A percentile compares a stretch with the other conserved stretches of the same genome.
Conservation (phyloP, 2,113 vertebrate species). For the Pachycephala philippinensis region DNA sequence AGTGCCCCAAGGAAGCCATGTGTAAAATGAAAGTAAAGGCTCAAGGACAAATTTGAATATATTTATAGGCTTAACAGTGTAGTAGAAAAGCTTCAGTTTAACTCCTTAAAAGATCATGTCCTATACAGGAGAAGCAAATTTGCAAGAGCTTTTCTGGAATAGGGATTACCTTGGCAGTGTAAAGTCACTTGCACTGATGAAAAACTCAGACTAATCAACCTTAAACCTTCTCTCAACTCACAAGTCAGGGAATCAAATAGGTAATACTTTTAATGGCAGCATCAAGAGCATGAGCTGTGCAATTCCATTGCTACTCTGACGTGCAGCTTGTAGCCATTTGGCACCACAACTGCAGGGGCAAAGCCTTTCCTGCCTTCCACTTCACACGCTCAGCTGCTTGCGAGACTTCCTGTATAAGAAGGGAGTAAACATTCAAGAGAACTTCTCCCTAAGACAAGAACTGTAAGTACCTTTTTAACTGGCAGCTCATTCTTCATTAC, state of each 20-base stretch:
- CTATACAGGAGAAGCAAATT: background rate
- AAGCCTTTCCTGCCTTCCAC: background rate
- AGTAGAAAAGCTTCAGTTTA: background rate
- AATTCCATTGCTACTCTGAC: background rate
- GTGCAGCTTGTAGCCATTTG: background rate
- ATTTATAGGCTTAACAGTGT: background rate
- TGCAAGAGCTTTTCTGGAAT: background rate
- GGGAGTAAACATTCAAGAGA: background rate
- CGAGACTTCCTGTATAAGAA: background rate
- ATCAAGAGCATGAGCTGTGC: background rate
- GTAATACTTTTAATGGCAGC: background rate
- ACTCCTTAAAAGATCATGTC: background rate
- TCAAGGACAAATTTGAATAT: background rate
- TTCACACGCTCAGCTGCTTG: background rate
- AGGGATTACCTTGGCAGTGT: background rate
- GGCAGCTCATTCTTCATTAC: slow-evolving; percentile 86
- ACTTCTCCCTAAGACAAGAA: background rate
- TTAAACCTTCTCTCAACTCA: background rate
- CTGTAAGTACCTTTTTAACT: slow-evolving; percentile 75
- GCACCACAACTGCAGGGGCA: background rate
- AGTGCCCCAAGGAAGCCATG: background rate
- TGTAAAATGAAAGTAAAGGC: background rate
- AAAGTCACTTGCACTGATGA: background rate
- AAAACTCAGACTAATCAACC: background rate
- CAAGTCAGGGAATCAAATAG: background rate